Conservation (phyloP, 2,797 vertebrate genomes). For the Sebastes iracundus region DNA sequence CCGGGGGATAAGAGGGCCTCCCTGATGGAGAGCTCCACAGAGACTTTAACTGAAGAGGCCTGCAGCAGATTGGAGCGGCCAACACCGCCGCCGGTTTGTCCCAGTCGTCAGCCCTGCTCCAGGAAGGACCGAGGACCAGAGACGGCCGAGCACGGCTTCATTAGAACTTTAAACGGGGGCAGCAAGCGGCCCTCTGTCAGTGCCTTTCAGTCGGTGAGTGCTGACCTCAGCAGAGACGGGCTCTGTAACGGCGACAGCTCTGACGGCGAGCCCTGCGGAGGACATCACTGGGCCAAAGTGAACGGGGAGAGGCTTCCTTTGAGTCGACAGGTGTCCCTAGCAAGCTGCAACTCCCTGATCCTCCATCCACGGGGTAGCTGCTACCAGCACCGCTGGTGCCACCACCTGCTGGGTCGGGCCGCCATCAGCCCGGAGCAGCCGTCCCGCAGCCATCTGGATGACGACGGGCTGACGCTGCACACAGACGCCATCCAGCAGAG, state of each 20-base stretch:
- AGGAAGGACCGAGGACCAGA: conserved; percentile 72
- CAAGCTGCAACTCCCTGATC: conserved; percentile 87
- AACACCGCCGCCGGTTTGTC: conserved; percentile 24
- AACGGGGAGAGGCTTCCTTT: conserved; percentile 87
- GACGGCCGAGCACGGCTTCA: conserved; percentile 50
- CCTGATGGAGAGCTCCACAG: conserved; percentile 89
- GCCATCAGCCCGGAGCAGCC: conserved; percentile 90
- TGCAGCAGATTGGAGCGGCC: conserved; percentile 72
- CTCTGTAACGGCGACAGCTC: conserved; percentile 85
- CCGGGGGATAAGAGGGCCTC: conserved; percentile 79
- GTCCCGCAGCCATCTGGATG: conserved; percentile 90
- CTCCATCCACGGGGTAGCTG: conserved; percentile 77
- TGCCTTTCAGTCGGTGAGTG: conserved; percentile 86
- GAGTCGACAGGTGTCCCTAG: conserved; percentile 87
- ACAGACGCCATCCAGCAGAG: conserved; percentile 92
- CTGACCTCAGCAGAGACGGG: conserved; percentile 75
- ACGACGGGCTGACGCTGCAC: conserved; percentile 93
- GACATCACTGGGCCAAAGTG: conserved; percentile 67
- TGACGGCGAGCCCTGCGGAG: conserved; percentile 65
- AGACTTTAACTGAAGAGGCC: conserved; percentile 88
- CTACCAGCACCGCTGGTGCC: conserved; percentile 85
- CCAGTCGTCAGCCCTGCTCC: conserved; percentile 32
- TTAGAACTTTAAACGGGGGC: conserved; percentile 86
- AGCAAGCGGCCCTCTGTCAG: conserved; percentile 82
- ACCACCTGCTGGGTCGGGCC: conserved; percentile 73